Evolutionary conservation across 2,113 vertebrate genomes (phyloP), one percentile per base, ranked within the genome.

Genomic region (Conger conger): DNA sequence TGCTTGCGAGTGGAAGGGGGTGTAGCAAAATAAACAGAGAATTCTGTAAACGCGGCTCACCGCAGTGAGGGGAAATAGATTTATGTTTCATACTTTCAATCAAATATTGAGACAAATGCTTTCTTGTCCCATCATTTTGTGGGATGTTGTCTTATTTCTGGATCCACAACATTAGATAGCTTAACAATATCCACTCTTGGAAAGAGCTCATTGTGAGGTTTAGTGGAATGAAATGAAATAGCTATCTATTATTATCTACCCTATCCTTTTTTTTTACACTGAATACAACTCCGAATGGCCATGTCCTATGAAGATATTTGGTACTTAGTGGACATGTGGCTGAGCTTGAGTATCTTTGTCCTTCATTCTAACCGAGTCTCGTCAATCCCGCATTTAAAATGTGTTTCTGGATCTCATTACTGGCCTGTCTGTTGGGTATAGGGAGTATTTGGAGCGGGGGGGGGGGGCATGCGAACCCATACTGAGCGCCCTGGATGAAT

Each of bases 271-370:
- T 57, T 57, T 63, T 27, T 27, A 4, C 23, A 63, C 2, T 63
- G 57, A 63, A 27, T 63, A 7, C 6, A 73, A 73, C 27, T n/a
- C 23, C 33, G n/a, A 33, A 33, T 73, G 68, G 1, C 27, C 8
- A 93, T 92, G 88, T 91, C 16, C 87, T 90, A 88, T 89, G 88
- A 91, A 92, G 1, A 90, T 91, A 86, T 82, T 57, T n/a, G n/a
- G n/a, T n/a, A 73, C 68, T 27, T 73, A 30, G 3, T 16, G 53
- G 42, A 57, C 80, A n/a, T 53, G 50, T 53, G 50, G 45, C 27
- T 23, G 57, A 82, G 45, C 38, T 83, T 42, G 37, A 83, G 60
- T 42, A 30, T 17, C 63, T 76, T 53, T 45, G 68, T 83, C 63
- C 63, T 57, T 35, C 50, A 81, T 73, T 84, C 36, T 78, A 54